Evolutionary conservation across 2,888 invertebrate species (phyloP).

Genomic region (Drosophila meridionalis): DNA sequence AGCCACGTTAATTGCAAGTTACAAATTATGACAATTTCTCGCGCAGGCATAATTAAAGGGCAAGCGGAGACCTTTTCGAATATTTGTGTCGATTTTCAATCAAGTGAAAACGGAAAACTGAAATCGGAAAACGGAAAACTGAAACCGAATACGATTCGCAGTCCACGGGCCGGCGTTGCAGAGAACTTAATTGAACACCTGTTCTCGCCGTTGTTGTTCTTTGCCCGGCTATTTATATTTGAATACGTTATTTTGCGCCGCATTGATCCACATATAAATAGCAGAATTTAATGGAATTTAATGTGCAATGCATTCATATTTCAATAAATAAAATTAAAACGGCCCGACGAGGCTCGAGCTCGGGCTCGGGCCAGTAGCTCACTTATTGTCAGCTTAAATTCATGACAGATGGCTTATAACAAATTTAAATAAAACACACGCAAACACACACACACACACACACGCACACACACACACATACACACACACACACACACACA

Average conservation of each 20-base stretch:
- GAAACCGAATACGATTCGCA: slow-evolving; percentile 1
- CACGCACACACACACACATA: too few species aligned
- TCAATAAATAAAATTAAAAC: slow-evolving; percentile 4
- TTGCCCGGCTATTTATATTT: slow-evolving; percentile 5
- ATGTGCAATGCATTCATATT: slow-evolving; percentile 3
- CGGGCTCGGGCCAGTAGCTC: slow-evolving; percentile 7
- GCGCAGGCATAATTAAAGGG: not conserved
- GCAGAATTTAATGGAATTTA: not conserved
- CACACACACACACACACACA: not conserved
- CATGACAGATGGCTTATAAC: not conserved
- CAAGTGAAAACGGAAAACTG: not conserved
- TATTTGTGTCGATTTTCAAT: not conserved
- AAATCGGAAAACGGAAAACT: not conserved
- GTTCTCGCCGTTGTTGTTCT: not conserved
- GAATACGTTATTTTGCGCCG: not conserved
- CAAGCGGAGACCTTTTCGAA: not conserved
- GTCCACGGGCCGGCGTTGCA: not conserved
- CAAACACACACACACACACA: not conserved
- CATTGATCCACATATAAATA: not conserved
- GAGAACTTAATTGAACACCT: slow-evolving; percentile 12
- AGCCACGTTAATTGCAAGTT: slow-evolving; percentile 18
- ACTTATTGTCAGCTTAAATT: not conserved
- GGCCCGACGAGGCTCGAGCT: not conserved
- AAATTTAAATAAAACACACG: not conserved
- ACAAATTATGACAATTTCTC: slow-evolving; percentile 44